Evolutionary conservation across 2,888 invertebrate species (phyloP), one percentile per base, ranked within the genome.

Genomic region (Liposcelis brunnea): DNA sequence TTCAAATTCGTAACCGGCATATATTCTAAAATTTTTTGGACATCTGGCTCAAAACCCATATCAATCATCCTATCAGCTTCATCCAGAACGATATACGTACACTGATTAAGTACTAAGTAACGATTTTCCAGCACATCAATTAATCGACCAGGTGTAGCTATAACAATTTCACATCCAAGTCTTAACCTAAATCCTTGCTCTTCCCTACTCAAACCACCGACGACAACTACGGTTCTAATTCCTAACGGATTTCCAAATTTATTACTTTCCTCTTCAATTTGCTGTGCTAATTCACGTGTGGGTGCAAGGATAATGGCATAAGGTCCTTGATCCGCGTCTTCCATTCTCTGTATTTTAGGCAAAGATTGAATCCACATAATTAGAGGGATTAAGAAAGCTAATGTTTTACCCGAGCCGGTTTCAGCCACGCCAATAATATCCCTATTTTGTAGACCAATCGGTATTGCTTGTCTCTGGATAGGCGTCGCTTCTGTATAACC

Each of bases 11-110:
- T 80, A 0, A 95, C 97, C 0, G 98, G 98, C 83, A 99, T 89
- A 61, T 82, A 93, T 57, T 94, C 94, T 31, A 99, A 70, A 63
- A 99, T 97, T 62, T 90, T 91, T 58, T 97, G 94, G 0, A 99
- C 97, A 58, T 89, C 87, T 35, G 94, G 90, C 63, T 99, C 98
- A 61, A 99, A 99, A 61, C 97, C 97, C 89, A 99, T 95, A 71
- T 99, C 97, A 64, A 99, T 94, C 98, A 99, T 99, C 59, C 95
- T 78, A 70, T 99, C 98, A 31, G 98, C 98, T 69, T 93, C 87
- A 58, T 90, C 89, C 44, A 89, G 70, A 3, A 90, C 95, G 49
- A 98, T 93, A 61, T 99, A 99, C 0, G 98, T 97, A 64, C 98
- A 99, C 58, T 97, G 89, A 62, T 84, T 89, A 12, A 99, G 68